A percentile compares a stretch with the other conserved stretches of the same genome.
These are phyloP conservation scores for Gymnobelideus leadbeateri DNA, from an alignment of 2,113 vertebrate genomes.

Conservation along the genomic window DNA sequence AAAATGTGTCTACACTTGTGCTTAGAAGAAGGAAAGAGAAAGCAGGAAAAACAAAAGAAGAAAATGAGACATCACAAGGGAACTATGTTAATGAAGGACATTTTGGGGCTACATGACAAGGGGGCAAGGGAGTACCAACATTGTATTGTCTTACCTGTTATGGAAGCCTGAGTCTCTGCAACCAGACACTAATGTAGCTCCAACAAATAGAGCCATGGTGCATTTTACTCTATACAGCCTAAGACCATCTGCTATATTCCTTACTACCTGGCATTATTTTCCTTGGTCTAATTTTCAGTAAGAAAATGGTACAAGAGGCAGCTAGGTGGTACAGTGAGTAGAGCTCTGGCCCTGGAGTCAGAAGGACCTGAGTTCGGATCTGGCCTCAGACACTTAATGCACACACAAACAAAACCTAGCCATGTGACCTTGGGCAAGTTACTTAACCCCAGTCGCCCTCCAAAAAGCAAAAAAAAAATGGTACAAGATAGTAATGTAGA, in stretches of 20 bases:
- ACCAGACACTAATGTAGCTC: neutral
- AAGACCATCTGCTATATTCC: neutral
- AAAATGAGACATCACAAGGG: neutral
- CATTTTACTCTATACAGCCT: neutral
- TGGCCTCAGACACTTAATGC: too few species aligned
- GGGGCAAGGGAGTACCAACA: neutral
- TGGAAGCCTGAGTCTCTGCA: neutral
- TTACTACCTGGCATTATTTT: neutral
- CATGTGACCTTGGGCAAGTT: too few species aligned
- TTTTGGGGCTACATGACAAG: neutral
- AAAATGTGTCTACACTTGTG: neutral
- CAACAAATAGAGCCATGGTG: neutral
- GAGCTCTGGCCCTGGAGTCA: too few species aligned
- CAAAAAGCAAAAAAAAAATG: too few species aligned
- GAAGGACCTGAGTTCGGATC: too few species aligned
- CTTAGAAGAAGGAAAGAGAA: constrained; percentile 16
- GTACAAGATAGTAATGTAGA: neutral
- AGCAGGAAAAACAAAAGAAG: neutral
- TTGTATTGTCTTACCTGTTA: neutral
- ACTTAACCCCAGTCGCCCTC: too few species aligned
- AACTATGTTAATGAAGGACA: neutral
- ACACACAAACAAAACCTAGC: too few species aligned
- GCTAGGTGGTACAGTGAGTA: too few species aligned
- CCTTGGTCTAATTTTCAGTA: neutral
- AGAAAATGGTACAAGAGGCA: neutral